Evolutionary conservation across 2,888 invertebrate genomes (phyloP), one percentile per base, ranked within the genome.

Genomic region (Drosophila differens): DNA sequence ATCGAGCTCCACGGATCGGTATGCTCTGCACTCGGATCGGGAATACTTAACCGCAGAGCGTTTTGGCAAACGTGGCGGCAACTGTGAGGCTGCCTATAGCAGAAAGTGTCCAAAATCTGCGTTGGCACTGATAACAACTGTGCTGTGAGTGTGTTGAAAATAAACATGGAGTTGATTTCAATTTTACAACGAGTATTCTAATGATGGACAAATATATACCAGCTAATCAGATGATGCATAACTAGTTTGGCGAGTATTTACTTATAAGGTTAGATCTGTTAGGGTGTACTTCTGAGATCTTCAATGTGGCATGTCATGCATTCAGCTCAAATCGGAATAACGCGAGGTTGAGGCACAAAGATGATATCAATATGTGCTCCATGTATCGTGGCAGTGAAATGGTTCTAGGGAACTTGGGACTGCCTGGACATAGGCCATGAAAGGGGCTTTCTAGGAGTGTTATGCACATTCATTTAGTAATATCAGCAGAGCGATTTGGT

Each of bases 21-120:
- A 95, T 49, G 95, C 95, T 19, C 95, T 95, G 69, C 94, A 95
- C 84, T 94, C 94, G 0, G 95, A 96, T 92, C 95, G 95, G 72
- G 96, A 96, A 89, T 97, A 96, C 91, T 94, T 95, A 61, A 95
- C 95, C 0, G 96, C 97, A 0, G 97, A 97, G 92, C 93, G 94
- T 63, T 92, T 95, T 0, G 97, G 97, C 19, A 94, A 94, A 83
- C 67, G 76, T 6, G 91, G 91, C 0, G 87, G 84, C 12, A 83
- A 84, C 49, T 93, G 93, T 66, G 81, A 77, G 19, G 57, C 71
- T 25, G 70, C 69, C 22, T 93, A 89, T 74, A 77, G 76, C 7
- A 75, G 75, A 10, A 75, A 74, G 54, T 93, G 93, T 55, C 59
- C 68, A 1, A 81, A 74, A 28, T 92, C 92, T 16, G 86, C 92